A percentile compares a stretch with the other conserved stretches of the same genome.
These are phyloP conservation scores for Callyntrura guangdongensis DNA, from an alignment of 2,888 invertebrate species.

Conservation along the genomic window DNA sequence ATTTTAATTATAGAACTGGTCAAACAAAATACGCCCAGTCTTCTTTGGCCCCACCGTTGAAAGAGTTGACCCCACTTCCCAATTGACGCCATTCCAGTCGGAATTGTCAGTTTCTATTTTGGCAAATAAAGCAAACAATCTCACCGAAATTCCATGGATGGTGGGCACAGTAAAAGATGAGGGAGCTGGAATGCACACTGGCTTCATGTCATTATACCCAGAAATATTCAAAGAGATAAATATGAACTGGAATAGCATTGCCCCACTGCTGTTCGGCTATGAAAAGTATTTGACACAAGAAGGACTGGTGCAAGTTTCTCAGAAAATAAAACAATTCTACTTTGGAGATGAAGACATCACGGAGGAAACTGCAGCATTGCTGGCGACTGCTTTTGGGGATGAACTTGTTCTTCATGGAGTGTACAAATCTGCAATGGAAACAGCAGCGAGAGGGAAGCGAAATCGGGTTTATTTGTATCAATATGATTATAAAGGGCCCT, in stretches of 20 bases:
- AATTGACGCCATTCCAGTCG: background rate
- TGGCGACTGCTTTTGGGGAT: conserved; percentile 14
- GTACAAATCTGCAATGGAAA: conserved; percentile 24
- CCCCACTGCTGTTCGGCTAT: conserved; percentile 13
- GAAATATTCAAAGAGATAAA: background rate
- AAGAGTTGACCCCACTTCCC: background rate
- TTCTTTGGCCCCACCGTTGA: background rate
- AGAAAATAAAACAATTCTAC: conserved; percentile 50
- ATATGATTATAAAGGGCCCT: conserved; percentile 50
- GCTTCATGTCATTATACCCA: background rate
- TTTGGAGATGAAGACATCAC: conserved; percentile 48
- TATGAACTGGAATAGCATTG: conserved; percentile 33
- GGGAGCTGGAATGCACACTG: conserved; percentile 25
- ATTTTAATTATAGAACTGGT: background rate
- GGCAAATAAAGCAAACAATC: background rate
- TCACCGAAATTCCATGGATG: conserved; percentile 32
- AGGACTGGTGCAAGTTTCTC: background rate
- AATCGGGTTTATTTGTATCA: conserved; percentile 52
- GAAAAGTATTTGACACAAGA: background rate
- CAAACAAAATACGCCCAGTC: background rate
- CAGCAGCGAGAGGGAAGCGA: conserved; percentile 2
- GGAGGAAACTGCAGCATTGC: background rate
- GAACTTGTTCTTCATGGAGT: background rate
- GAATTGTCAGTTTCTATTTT: background rate
- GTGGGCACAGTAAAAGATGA: conserved; percentile 53